phyloP scores from a whole-genome alignment of 2,797 vertebrate species.

The Malurus leucopterus region DNA sequence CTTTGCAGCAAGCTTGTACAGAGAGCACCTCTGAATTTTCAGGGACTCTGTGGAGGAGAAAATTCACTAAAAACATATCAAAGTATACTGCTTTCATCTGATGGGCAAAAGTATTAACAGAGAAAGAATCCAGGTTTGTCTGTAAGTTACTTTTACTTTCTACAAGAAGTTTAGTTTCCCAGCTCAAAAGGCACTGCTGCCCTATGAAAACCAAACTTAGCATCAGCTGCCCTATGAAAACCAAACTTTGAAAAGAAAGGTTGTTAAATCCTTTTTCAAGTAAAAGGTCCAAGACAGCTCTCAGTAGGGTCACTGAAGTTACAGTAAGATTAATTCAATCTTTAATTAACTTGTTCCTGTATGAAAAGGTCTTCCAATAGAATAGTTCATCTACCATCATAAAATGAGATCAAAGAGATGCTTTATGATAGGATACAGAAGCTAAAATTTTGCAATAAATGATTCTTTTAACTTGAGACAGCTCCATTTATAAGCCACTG shows the following conservation, averaged over 20 bases:
- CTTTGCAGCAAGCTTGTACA: neutral
- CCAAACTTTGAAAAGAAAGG: neutral
- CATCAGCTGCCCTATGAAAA: neutral
- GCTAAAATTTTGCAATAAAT: neutral
- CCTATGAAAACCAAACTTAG: neutral
- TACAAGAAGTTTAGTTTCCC: neutral
- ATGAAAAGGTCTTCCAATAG: neutral
- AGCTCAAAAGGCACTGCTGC: neutral
- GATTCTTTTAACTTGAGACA: neutral
- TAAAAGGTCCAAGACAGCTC: neutral
- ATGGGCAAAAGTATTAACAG: neutral
- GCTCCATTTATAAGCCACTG: neutral
- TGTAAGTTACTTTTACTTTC: neutral
- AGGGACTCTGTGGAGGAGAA: neutral
- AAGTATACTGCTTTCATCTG: neutral
- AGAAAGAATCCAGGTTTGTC: neutral
- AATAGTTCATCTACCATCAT: neutral
- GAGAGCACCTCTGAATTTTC: neutral
- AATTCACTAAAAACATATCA: neutral
- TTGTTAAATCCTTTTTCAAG: neutral
- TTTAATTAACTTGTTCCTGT: neutral
- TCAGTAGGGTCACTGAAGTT: neutral
- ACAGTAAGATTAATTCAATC: neutral
- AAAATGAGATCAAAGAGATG: neutral
- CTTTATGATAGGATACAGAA: neutral